phyloP scores from a whole-genome alignment of 2,113 vertebrate genomes.

The Scophthalmus maximus region DNA sequence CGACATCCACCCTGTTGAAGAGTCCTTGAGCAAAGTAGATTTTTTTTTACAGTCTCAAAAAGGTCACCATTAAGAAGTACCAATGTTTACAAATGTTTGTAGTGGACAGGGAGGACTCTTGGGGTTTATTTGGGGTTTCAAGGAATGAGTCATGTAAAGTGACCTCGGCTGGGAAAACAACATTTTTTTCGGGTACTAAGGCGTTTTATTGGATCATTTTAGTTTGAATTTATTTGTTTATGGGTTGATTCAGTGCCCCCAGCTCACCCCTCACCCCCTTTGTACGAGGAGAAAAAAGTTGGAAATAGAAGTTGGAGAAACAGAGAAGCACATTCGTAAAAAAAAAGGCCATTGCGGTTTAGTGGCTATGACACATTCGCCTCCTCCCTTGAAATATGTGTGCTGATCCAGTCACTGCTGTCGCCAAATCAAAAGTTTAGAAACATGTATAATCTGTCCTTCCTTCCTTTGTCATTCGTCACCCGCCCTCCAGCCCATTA shows the following conservation, averaged over 20 bases:
- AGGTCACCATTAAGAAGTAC: not conserved
- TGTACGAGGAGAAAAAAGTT: not conserved
- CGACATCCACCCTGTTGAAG: not conserved
- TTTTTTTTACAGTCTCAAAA: not conserved
- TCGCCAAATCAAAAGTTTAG: not conserved
- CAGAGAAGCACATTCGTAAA: not conserved
- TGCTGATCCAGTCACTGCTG: not conserved
- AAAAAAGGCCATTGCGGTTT: conserved; percentile 9
- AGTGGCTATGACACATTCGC: conserved; percentile 22
- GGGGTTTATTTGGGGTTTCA: conserved; percentile 6
- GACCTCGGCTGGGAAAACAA: conserved; percentile 25
- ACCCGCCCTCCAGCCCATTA: conserved; percentile 15
- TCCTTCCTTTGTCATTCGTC: conserved; percentile 37
- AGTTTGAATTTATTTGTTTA: not conserved
- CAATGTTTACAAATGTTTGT: conserved; percentile 30
- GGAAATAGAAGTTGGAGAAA: not conserved
- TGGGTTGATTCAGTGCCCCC: not conserved
- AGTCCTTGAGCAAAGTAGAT: not conserved
- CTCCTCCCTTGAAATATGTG: not conserved
- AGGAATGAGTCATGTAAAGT: conserved; percentile 32
- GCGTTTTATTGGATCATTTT: not conserved
- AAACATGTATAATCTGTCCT: conserved; percentile 6
- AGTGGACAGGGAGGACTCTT: conserved; percentile 7
- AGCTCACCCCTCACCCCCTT: too few relatives aligned
- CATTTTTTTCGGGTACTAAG: not conserved